Evolutionary conservation across 2,797 vertebrate genomes (phyloP), one percentile per base, ranked within the genome.

Genomic region (Emys orbicularis): DNA sequence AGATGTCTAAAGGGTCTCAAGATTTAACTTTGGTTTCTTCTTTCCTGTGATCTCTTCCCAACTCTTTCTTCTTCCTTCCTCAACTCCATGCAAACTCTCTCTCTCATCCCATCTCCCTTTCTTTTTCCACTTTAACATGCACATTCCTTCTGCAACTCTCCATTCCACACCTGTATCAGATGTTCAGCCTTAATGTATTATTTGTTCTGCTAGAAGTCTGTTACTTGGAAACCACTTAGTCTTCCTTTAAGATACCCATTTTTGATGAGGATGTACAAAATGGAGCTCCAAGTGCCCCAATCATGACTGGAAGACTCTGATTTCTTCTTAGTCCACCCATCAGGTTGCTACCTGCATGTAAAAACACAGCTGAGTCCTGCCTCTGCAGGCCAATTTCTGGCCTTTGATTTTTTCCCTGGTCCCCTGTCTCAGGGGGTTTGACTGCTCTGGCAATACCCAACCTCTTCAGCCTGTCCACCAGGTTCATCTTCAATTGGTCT

Each of bases 221-320:
- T 52, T 18, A 44, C n/a, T 79, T 79, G 44, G 84, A 90, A 49
- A 89, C 50, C 59, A 77, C 49, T 98, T 92, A 97, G 56, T 98
- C 79, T 89, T 99, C 98, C 96, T 98, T 99, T 49, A 98, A 97
- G 88, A 98, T 96, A 76, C 96, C 97, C 99, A 99, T 99, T 89
- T 98, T 95, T 8, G 99, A 98, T 6, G 98, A 97, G 82, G 98
- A 95, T 82, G 96, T 89, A 61, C 97, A 97, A n/a, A 98, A 96
- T 49, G 98, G 97, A 44, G 98, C 96, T 5, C 98, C 98, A 44
- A 99, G 97, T 27, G 98, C 98, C 9, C 99, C 98, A 74, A 99
- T 98, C 97, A 99, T 98, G 77, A 98, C 98, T 0, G 99, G 99
- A 88, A 99, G 99, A 96, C 99, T 99, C 96, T 99, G 99, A 97